Percentiles rank a stretch among this genome's conserved stretches.
These are phyloP conservation scores for Agapetus fuscipes DNA, from an alignment of 2,888 invertebrate genomes.

Conservation along the genomic window DNA sequence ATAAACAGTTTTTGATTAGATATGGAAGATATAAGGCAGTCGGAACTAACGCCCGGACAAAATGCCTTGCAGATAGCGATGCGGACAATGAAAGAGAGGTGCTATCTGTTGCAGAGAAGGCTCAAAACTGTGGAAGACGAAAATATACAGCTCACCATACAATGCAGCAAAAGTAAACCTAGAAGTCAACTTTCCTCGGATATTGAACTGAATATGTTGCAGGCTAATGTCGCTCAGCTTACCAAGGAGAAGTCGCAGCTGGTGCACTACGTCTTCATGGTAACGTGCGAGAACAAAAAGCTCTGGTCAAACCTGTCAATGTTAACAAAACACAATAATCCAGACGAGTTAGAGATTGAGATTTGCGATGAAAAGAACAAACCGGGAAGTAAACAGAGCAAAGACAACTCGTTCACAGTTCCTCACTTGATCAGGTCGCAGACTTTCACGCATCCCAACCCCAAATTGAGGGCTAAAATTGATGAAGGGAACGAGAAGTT, in stretches of 20 bases:
- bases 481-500: conserved; percentile 46
- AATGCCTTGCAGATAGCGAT: conserved; percentile 65
- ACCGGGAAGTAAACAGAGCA: conserved; percentile 21
- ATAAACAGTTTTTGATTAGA: no score
- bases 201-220: conserved; percentile 42
- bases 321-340: conserved; percentile 47
- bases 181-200: conserved; percentile 32
- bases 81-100: conserved; percentile 74
- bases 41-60: conserved; percentile 26
- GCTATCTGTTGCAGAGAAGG: conserved; percentile 63
- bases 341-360: conserved; percentile 25
- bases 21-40: neutral
- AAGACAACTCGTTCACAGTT: conserved; percentile 23
- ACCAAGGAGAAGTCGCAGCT: conserved; percentile 67
- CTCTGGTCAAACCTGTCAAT: conserved; percentile 65
- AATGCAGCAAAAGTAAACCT: conserved; percentile 30
- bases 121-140: conserved; percentile 64
- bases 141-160: conserved; percentile 53
- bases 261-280: conserved; percentile 69
- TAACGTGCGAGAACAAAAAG: conserved; percentile 70
- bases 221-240: conserved; percentile 57
- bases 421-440: conserved; percentile 46
- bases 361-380: conserved; percentile 23
- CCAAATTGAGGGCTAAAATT: conserved; percentile 41
- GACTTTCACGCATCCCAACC: conserved; percentile 58